Base-by-base conservation (phyloP, 30 jellyfish, hydroid and myxozoan genomes). In the Cassiopea xamachana region DNA sequence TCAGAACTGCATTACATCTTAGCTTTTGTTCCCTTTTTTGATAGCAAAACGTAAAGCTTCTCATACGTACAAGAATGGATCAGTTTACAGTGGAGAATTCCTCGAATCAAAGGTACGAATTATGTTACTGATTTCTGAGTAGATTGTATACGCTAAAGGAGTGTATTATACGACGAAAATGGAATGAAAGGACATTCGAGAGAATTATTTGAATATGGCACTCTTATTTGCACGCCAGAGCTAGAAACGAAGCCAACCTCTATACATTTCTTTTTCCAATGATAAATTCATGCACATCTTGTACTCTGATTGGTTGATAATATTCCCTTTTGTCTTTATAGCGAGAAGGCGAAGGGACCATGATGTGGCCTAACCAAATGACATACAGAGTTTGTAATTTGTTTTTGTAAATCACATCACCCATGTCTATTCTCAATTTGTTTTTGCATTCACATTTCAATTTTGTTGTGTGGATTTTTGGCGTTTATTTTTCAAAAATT, bases 331-430 rank as follows among this genome's bases (percentile, higher is more conserved):
- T 27, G 8, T 64, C 6, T 64, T 64, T 17, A 14, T 82, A 94
- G 98, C 92, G 99, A 7, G 98, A 95, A 10, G 98, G 98, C 7
- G 90, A 91, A 81, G 99, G 99, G n/a, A 95, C 96, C 60, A 92
- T 91, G 98, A 91, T 95, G 99, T 95, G 97, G 98, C 99, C 99
- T 2, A 95, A 95, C 69, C 98, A 91, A 70, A 91, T 95, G 98
- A 95, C 99, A 0, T 95, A 95, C 79, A 71, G 93, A 89, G 99
- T 95, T 44, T 45, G 90, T 19, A 10, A 2, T 60, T 1, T 75
- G 1, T 44, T 79, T 3, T 69, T 15, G 10, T 59, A 49, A 27
- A 27, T 27, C 39, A 27, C 39, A 27, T 27, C 39, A 27, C 39
- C 39, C 39, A 27, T 27, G 39, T 27, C 39, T 27, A 27, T 27